Conservation (phyloP, 1,140 invertebrate species). For the Meloidogyne hapla region DNA sequence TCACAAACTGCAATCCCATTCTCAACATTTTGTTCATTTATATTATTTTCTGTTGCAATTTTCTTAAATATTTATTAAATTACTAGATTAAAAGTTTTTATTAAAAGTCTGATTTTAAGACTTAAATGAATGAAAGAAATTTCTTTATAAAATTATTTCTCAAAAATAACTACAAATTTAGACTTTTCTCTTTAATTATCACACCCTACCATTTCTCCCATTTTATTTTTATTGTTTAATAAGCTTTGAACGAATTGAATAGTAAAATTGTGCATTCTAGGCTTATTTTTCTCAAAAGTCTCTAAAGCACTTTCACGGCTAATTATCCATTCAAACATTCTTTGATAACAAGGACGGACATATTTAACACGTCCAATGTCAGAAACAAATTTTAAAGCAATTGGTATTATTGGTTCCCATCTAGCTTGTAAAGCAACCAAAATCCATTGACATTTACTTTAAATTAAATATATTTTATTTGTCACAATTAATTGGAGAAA, state of each 20-base stretch:
- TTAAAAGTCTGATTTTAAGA: not conserved
- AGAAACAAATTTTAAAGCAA: conserved; percentile 1
- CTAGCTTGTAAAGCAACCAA: not conserved
- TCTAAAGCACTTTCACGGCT: not conserved
- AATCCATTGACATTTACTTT: conserved; percentile 8
- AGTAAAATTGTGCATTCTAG: conserved; percentile 2
- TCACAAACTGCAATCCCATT: not conserved
- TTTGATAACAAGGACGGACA: not conserved
- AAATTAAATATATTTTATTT: conserved; percentile 5
- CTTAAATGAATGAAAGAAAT: no score
- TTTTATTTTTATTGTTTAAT: not conserved
- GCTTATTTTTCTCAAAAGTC: conserved; percentile 1
- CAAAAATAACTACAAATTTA: no score
- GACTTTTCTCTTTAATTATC: not conserved
- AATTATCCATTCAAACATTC: conserved; percentile 5
- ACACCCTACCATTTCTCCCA: not conserved
- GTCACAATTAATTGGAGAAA: no score
- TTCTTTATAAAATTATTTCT: no score
- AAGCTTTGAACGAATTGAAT: not conserved
- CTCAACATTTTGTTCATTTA: not conserved
- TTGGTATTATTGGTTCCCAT: not conserved
- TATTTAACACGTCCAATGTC: not conserved
- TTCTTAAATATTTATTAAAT: not conserved
- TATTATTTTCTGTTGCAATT: not conserved
- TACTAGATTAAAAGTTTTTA: no score